Base-by-base conservation (phyloP, 2,888 invertebrate species). In the Torymus texanus region DNA sequence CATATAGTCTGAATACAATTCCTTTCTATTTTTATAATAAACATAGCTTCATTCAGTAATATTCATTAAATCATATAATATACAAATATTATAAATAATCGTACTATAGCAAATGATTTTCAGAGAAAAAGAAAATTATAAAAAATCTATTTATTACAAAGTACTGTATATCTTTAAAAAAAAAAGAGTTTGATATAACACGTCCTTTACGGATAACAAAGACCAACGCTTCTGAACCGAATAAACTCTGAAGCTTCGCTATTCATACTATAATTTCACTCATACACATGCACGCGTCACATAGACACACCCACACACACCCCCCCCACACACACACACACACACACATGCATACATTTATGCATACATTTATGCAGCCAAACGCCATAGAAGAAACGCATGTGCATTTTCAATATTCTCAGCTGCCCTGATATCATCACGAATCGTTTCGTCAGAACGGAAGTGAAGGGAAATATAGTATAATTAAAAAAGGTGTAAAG, bases 21-120 rank as follows among this genome's bases (percentile, higher is more conserved):
- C 24, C 66, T 72, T 73, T 59, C 59, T 67, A 61, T 8, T 72
- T 21, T 55, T 55, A 41, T 67, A 67, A 72, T 62, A 56, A 65
- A 18, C 41, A 29, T 53, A 51, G n/a, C 41, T 11, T 62, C 51
- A 51, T 21, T 53, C n/a, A 24, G 11, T 29, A 59, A 67, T 65
- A 18, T 51, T 41, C 55, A 21, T 24, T 53, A 80, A 80, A 76
- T 68, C 70, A 80, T 77, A 80, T 77, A 74, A 80, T 77, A 80
- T 77, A 74, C 74, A 21, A 63, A 74, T 70, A 74, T 21, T 14
- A 62, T 59, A 55, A 70, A 74, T 56, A 80, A 74, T 51, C 50
- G 63, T 58, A 70, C 29, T 70, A 68, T 65, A 70, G 18, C 56
- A 79, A 79, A 73, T 13, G 41, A 76, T 73, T 63, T 14, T 67